phyloP scores from a whole-genome alignment of 2,113 vertebrate genomes.

The Anhinga anhinga region DNA sequence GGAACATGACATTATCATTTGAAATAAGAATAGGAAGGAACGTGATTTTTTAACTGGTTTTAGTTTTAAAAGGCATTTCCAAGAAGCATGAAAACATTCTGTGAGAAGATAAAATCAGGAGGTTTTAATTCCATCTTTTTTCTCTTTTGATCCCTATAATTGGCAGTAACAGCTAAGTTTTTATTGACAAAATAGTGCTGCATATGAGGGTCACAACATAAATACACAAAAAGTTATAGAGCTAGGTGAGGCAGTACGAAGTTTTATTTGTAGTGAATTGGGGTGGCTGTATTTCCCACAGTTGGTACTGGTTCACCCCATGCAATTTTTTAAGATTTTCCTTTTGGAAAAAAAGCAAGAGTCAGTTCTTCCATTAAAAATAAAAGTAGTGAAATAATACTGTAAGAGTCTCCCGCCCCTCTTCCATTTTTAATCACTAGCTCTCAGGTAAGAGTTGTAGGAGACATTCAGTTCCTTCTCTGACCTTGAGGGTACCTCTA shows the following conservation, averaged over 20 bases:
- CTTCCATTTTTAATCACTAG: not conserved
- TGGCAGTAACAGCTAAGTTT: not conserved
- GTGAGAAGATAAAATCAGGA: not conserved
- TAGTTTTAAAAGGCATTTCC: not conserved
- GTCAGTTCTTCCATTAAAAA: not conserved
- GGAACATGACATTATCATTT: not conserved
- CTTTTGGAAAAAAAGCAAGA: not conserved
- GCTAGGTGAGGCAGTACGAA: not conserved
- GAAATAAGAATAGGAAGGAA: not conserved
- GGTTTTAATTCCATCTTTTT: not conserved
- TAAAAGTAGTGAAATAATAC: not conserved
- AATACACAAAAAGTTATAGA: not conserved
- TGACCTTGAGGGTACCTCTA: not conserved
- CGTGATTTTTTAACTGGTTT: not conserved
- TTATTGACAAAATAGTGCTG: not conserved
- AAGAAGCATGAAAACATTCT: not conserved
- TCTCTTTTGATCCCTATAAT: not conserved
- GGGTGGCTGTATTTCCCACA: not conserved
- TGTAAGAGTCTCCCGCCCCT: accelerated
- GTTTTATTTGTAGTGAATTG: not conserved
- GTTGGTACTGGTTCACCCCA: not conserved
- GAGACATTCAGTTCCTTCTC: not conserved
- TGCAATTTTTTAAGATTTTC: not conserved
- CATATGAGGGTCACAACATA: not conserved
- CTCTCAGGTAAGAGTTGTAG: not conserved